Conservation (phyloP, 1,140 invertebrate species). For the Chironomus tepperi region DNA sequence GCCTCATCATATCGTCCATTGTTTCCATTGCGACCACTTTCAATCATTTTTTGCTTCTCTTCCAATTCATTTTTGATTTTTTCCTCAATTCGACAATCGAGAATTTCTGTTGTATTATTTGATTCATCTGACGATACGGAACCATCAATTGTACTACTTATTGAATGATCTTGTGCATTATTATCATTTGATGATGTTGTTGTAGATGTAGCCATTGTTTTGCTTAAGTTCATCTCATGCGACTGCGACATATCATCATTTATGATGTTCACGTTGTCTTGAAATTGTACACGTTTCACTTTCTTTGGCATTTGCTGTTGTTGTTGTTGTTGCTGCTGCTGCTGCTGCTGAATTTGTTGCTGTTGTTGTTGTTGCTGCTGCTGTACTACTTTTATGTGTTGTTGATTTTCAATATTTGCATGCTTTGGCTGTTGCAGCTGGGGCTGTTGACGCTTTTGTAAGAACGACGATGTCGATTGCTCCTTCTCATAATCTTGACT, state of each 20-base stretch:
- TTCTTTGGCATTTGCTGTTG: conserved; percentile 29
- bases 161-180: conserved; percentile 29
- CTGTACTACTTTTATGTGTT: not conserved
- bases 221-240: not conserved
- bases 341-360: too few species aligned
- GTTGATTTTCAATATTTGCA: not conserved
- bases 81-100: conserved; percentile 39
- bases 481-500: conserved; percentile 12
- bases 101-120: conserved; percentile 34
- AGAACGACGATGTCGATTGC: not conserved
- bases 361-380: conserved; percentile 33
- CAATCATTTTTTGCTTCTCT: conserved; percentile 28
- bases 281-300: conserved; percentile 39
- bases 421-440: not conserved
- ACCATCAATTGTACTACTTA: conserved; percentile 22
- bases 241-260: conserved; percentile 3
- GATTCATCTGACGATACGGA: conserved; percentile 25
- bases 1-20: conserved; percentile 16
- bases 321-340: conserved; percentile 26
- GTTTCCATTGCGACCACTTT: not conserved
- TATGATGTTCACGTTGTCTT: conserved; percentile 33
- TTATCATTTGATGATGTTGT: conserved; percentile 28
- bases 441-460: conserved; percentile 14
- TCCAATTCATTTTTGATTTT: conserved; percentile 41
- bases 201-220: not conserved